Evolutionary conservation across 2,888 invertebrate genomes (phyloP).

Genomic region (Drosophila parthenogenetica): DNA sequence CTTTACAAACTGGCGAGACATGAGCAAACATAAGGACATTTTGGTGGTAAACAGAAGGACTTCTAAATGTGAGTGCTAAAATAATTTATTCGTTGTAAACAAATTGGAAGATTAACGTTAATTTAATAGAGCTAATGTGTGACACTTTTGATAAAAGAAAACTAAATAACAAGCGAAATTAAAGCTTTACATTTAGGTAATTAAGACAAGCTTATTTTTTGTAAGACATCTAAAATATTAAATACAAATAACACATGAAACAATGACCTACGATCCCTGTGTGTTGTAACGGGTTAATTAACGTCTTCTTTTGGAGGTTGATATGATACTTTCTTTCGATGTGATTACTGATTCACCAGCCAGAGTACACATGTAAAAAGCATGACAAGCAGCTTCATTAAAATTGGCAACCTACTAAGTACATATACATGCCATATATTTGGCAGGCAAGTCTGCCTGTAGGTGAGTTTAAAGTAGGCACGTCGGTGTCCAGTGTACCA

Average conservation of each 20-base stretch:
- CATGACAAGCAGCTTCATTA: slow-evolving; percentile 32
- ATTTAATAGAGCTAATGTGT: slow-evolving; percentile 46
- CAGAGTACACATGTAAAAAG: not conserved
- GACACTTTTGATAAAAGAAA: slow-evolving; percentile 10
- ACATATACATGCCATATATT: slow-evolving; percentile 10
- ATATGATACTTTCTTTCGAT: too few species aligned
- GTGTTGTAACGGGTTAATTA: too few species aligned
- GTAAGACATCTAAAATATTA: not conserved
- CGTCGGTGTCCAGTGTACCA: slow-evolving; percentile 16
- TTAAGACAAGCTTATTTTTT: not conserved
- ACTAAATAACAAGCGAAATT: not conserved
- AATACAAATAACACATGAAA: not conserved
- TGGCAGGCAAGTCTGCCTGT: not conserved
- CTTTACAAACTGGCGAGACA: slow-evolving; percentile 10
- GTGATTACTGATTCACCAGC: not conserved
- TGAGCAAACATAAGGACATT: slow-evolving; percentile 5
- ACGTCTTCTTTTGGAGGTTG: too few species aligned
- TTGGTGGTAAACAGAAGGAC: slow-evolving; percentile 1
- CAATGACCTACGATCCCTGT: too few species aligned
- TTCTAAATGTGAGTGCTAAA: slow-evolving; percentile 50
- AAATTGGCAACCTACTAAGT: not conserved
- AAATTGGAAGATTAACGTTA: slow-evolving; percentile 65
- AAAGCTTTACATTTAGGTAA: slow-evolving; percentile 9
- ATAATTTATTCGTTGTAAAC: slow-evolving; percentile 69
- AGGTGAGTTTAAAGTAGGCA: slow-evolving; percentile 14